Evolutionary conservation across 2,113 vertebrate species (phyloP).

Genomic region (Rousettus leschenaultii): DNA sequence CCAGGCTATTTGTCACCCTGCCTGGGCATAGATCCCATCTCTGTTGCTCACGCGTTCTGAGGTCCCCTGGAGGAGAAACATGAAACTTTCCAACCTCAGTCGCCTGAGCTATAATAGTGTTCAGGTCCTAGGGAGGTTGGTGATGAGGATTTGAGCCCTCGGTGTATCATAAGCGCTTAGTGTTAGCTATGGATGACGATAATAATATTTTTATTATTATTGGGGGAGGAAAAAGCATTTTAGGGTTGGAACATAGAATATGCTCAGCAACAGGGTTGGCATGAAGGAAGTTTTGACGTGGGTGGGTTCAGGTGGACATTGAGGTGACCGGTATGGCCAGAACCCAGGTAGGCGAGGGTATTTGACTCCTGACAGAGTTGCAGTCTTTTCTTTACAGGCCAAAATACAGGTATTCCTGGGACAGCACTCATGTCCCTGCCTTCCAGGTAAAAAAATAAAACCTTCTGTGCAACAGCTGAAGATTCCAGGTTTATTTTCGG

Average conservation of each 20-base stretch:
- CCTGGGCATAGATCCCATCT: neutral
- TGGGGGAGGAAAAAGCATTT: neutral
- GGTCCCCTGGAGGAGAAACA: neutral
- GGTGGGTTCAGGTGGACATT: neutral
- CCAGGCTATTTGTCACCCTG: neutral
- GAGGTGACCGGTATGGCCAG: neutral
- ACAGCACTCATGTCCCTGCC: neutral
- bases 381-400: neutral
- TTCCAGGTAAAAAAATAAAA: neutral
- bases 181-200: neutral
- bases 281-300: neutral
- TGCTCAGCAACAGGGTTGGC: neutral
- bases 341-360: neutral
- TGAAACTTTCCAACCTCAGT: neutral
- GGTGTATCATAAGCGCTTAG: neutral
- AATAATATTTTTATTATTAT: neutral
- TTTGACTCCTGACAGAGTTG: neutral
- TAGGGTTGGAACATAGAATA: neutral
- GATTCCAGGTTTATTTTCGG: neutral
- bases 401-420: neutral
- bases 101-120: neutral
- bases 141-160: neutral
- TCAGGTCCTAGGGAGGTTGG: neutral
- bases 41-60: neutral
- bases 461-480: neutral